Base-by-base conservation (phyloP, 2,888 invertebrate species). In the Ethmia dodecea region DNA sequence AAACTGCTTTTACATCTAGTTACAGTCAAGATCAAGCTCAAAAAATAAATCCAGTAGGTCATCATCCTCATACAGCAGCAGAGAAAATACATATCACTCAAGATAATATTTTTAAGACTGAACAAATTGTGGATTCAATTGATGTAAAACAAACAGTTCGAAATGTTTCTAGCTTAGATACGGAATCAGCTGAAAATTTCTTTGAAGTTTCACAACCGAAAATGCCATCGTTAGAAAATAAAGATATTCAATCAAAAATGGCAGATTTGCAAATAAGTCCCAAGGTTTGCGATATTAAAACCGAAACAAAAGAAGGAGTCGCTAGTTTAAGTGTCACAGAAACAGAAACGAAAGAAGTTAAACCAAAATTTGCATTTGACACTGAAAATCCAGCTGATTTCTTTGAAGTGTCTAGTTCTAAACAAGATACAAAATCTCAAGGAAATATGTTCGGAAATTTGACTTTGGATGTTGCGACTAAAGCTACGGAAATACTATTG, bases 111-210 rank as follows among this genome's bases (percentile, higher is more conserved):
- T n/a, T n/a, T n/a, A n/a, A n/a, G n/a, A n/a, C n/a, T n/a, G n/a
- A n/a, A n/a, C n/a, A n/a, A n/a, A n/a, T n/a, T n/a, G n/a, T n/a
- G n/a, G n/a, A n/a, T n/a, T n/a, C n/a, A n/a, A n/a, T n/a, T n/a
- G n/a, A n/a, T n/a, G n/a, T n/a, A n/a, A n/a, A n/a, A n/a, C n/a
- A n/a, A n/a, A n/a, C n/a, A n/a, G 4, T 6, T 10, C 18, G 25
- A 14, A 15, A 29, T 26, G 18, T 13, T 13, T 5, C n/a, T 12
- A 24, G 5, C n/a, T 12, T 32, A 22, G 8, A 6, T 15, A 11
- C 1, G 8, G 8, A 8, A 15, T 37, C 49, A 25, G 43, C 44
- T 12, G 28, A 35, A 9, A 45, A 33, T 11, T 43, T 44, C 27
- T 42, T 46, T 27, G 42, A 42, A 16, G 35, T 24, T n/a, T 29